These are phyloP conservation scores for Aphrophora alni DNA, from an alignment of 2,888 invertebrate genomes.

Conservation along the genomic window DNA sequence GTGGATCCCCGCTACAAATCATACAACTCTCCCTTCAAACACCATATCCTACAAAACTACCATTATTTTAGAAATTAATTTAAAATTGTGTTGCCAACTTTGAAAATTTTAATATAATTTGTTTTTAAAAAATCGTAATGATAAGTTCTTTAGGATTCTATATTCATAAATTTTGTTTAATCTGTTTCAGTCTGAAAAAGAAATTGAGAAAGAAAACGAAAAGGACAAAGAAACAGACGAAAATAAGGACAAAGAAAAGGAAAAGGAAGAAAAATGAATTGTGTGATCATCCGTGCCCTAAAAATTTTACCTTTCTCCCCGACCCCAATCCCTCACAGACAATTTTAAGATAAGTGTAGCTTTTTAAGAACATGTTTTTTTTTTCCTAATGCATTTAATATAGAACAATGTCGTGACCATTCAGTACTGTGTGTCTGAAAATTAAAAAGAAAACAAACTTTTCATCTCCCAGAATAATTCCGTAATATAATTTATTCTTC, in stretches of 20 bases:
- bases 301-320: constrained; percentile 15
- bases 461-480: constrained; percentile 38
- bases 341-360: constrained; percentile 40
- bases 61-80: background rate
- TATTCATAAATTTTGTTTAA: no score
- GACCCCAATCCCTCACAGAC: constrained; percentile 30
- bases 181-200: constrained; percentile 51
- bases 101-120: background rate
- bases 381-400: constrained; percentile 38
- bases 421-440: constrained; percentile 29
- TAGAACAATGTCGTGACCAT: constrained; percentile 36
- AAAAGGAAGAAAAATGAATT: constrained; percentile 49
- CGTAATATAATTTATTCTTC: constrained; percentile 44
- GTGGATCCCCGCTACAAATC: no score
- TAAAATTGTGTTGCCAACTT: background rate
- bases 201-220: constrained; percentile 52
- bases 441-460: constrained; percentile 31
- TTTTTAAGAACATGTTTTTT: constrained; percentile 42
- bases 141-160: no score
- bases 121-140: no score
- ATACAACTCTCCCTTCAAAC: no score
- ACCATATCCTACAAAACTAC: no score
- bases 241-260: constrained; percentile 47
- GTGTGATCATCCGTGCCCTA: constrained; percentile 10
- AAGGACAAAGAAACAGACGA: constrained; percentile 48